phyloP scores from a whole-genome alignment of 2,797 vertebrate genomes.

The Hoplostethus mediterraneus region DNA sequence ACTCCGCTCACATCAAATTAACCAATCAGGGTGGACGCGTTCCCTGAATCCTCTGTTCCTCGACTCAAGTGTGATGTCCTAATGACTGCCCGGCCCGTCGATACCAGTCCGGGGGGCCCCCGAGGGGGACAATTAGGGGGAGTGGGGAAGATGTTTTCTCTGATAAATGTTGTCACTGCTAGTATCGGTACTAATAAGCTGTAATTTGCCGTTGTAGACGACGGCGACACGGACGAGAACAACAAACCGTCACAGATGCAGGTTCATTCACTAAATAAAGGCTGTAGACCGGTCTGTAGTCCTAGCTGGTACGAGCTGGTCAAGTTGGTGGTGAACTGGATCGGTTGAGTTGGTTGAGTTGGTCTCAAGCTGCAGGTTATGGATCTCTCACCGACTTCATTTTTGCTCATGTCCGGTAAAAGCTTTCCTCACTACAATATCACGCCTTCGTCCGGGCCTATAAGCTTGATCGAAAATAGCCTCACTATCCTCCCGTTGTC shows the following conservation, averaged over 20 bases:
- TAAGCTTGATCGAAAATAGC: too few species aligned
- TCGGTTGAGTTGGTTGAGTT: too few species aligned
- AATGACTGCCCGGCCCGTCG: conserved; percentile 76
- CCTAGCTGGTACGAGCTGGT: too few species aligned
- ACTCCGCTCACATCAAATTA: conserved; percentile 76
- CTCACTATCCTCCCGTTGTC: too few species aligned
- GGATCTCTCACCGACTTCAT: too few species aligned
- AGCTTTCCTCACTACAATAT: too few species aligned
- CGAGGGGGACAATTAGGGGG: conserved; percentile 75
- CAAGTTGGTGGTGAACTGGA: too few species aligned
- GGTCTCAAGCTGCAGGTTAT: too few species aligned
- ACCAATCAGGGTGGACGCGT: conserved; percentile 67
- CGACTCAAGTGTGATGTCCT: conserved; percentile 77
- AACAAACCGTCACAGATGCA: conserved; percentile 44
- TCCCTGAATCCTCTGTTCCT: conserved; percentile 58
- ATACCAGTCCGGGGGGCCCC: conserved; percentile 63
- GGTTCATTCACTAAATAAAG: neutral
- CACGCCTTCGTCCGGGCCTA: too few species aligned
- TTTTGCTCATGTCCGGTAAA: too few species aligned
- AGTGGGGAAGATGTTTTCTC: conserved; percentile 65
- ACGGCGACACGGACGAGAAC: conserved; percentile 60
- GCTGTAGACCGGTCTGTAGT: too few species aligned
- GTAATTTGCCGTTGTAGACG: conserved; percentile 70
- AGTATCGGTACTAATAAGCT: conserved; percentile 78
- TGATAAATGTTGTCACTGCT: conserved; percentile 80